phyloP scores from a whole-genome alignment of 2,113 vertebrate genomes.

The Quiscalus mexicanus region DNA sequence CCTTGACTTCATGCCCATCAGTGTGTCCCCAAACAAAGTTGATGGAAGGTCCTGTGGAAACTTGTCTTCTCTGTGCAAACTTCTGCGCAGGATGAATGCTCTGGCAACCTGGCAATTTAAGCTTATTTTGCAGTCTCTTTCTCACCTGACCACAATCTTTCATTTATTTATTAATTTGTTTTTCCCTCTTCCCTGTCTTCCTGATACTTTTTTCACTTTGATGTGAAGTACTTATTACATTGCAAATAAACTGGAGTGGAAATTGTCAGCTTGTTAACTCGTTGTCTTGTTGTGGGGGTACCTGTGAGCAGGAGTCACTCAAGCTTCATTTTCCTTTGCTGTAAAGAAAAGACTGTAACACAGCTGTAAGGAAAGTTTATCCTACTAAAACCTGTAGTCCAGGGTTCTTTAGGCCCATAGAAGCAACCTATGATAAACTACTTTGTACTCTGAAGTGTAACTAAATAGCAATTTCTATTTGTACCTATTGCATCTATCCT shows the following conservation, averaged over 20 bases:
- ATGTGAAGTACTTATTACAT: not conserved
- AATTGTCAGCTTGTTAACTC: not conserved
- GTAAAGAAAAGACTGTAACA: not conserved
- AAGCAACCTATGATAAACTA: not conserved
- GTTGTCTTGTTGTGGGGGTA: not conserved
- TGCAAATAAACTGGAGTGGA: not conserved
- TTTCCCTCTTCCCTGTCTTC: not conserved
- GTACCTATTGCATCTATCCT: not conserved
- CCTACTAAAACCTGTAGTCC: fast-evolving
- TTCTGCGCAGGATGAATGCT: not conserved
- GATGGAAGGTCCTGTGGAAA: not conserved
- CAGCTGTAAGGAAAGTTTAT: not conserved
- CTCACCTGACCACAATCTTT: not conserved
- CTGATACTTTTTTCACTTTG: fast-evolving
- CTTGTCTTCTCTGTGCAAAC: not conserved
- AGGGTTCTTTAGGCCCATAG: not conserved
- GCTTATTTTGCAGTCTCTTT: not conserved
- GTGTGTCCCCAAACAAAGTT: not conserved
- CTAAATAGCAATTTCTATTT: not conserved
- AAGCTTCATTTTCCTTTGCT: not conserved
- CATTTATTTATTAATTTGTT: not conserved
- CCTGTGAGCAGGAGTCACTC: not conserved
- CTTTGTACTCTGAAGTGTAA: not conserved
- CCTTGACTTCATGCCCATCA: fast-evolving
- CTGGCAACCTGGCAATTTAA: not conserved